Conservation (phyloP, 2,888 invertebrate genomes). For the Dermolepida albohirtum region DNA sequence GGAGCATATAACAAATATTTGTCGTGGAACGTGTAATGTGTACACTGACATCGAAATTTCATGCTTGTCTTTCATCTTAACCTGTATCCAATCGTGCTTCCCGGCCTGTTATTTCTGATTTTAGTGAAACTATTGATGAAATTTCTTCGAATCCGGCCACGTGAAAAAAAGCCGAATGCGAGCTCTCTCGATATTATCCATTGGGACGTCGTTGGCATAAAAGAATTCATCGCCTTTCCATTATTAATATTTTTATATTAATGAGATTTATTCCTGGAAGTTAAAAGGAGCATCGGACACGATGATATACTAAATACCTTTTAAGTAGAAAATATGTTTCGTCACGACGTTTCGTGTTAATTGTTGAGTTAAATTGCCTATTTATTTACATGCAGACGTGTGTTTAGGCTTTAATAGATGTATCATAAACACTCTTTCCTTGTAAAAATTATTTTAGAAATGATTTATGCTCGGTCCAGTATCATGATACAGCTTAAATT, state of each 20-base stretch:
- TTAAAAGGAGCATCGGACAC: neutral
- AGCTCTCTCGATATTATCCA: constrained; percentile 8
- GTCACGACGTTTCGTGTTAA: too few species aligned
- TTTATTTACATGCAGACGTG: too few species aligned
- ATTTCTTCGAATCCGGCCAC: constrained; percentile 34
- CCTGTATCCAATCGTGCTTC: constrained; percentile 31
- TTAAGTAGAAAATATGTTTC: constrained; percentile 12
- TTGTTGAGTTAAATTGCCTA: too few species aligned
- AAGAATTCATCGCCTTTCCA: constrained; percentile 13
- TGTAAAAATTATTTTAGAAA: too few species aligned
- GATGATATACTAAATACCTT: neutral
- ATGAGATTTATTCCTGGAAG: constrained; percentile 28
- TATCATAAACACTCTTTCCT: too few species aligned
- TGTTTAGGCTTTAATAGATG: too few species aligned
- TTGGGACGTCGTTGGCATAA: constrained; percentile 10
- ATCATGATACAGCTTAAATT: too few species aligned
- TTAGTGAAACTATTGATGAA: constrained; percentile 37
- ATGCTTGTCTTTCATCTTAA: constrained; percentile 35
- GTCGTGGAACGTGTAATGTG: neutral
- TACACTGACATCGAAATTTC: constrained; percentile 35
- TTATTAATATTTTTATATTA: constrained; percentile 40
- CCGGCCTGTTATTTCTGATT: constrained; percentile 30
- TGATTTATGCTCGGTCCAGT: too few species aligned
- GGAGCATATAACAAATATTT: constrained; percentile 1
- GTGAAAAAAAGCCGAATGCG: constrained; percentile 8